Percentiles rank a stretch among this genome's conserved stretches.
Conservation (phyloP, 2,888 invertebrate species). For the Fragum sueziense region DNA sequence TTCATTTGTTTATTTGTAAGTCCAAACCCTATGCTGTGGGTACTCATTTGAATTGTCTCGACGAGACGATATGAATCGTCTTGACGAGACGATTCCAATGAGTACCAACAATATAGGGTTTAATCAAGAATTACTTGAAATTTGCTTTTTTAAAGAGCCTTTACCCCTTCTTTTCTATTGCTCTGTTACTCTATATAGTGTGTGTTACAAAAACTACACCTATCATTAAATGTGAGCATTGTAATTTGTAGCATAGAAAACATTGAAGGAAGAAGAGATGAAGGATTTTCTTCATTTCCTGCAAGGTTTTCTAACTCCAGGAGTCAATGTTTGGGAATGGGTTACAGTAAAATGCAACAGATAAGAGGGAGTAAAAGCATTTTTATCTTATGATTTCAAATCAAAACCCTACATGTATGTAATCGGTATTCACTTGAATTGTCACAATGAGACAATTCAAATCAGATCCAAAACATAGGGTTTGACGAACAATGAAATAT, state of each 20-base stretch:
- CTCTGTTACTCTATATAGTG: background rate
- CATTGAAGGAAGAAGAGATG: background rate
- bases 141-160: background rate
- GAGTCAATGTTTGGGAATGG: background rate
- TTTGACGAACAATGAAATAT: no score
- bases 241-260: background rate
- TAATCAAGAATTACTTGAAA: background rate
- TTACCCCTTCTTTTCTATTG: no score
- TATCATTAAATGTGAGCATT: background rate
- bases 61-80: no score
- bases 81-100: no score
- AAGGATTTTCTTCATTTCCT: background rate
- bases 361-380: background rate
- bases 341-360: background rate
- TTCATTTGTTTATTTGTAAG: no score
- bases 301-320: background rate
- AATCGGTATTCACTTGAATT: no score
- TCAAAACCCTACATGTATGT: background rate
- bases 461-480: background rate
- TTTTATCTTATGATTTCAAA: background rate
- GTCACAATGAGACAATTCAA: no score
- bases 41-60: no score
- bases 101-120: no score
- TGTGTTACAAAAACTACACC: background rate
- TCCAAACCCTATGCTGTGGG: no score